Conservation (phyloP, 1,140 invertebrate genomes). For the Ylistrum balloti region DNA sequence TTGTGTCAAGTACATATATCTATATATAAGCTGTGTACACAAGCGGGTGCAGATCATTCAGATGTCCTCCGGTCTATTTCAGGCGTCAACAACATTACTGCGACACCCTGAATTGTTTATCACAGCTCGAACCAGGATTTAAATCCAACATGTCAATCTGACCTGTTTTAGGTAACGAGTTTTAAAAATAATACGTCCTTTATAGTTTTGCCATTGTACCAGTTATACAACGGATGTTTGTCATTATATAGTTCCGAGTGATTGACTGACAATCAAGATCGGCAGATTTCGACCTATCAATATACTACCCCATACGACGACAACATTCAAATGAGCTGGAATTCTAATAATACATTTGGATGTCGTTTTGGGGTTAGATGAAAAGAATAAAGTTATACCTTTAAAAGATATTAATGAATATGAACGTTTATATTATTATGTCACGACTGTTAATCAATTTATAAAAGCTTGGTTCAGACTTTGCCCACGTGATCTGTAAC, state of each 20-base stretch:
- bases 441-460: too few species aligned
- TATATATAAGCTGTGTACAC: too few species aligned
- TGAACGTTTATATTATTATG: too few species aligned
- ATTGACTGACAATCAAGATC: too few species aligned
- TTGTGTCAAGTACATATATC: too few species aligned
- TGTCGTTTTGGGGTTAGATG: too few species aligned
- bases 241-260: not conserved
- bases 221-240: not conserved
- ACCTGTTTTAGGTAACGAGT: slow-evolving; percentile 7
- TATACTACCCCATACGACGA: too few species aligned
- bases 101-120: not conserved
- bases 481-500: not conserved
- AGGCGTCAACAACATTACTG: not conserved
- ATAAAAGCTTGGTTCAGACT: too few species aligned
- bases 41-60: not conserved
- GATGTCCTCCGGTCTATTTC: not conserved
- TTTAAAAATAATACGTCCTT: not conserved
- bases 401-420: too few species aligned
- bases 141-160: not conserved
- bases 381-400: too few species aligned
- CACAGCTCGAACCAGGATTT: not conserved
- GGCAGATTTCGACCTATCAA: not conserved
- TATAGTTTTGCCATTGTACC: not conserved
- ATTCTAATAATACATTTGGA: too few species aligned
- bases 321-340: too few species aligned